Evolutionary conservation across 2,797 vertebrate genomes (phyloP), one percentile per base, ranked within the genome.

Genomic region (Dromococcyx pavoninus): DNA sequence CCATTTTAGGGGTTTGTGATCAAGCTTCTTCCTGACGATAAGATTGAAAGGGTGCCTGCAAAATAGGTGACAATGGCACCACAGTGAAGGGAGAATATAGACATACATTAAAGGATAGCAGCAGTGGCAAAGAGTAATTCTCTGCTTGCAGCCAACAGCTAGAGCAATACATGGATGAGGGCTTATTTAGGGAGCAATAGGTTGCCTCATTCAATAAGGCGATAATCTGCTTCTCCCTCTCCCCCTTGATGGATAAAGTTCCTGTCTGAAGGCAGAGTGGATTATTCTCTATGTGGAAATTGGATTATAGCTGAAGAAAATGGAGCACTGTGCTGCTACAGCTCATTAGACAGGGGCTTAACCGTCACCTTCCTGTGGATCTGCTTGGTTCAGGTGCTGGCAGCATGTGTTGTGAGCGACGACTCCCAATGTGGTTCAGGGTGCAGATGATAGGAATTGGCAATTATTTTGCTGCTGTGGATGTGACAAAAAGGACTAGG

Each of bases 251-350:
- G 85, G 72, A 89, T 83, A 71, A 89, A 80, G 58, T 93, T 77
- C 64, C 79, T 85, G 41, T 82, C 57, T 88, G 89, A 95, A 94
- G 46, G 65, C 4, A 2, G 80, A 95, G 58, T 91, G 82, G 95
- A 93, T 95, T 93, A 93, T 94, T 92, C 78, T 50, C 4, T 41
- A 48, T 62, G 92, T 91, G 85, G 85, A 91, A 96, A 95, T 89
- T 92, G 93, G 92, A 95, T 96, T 97, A 95, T 28, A 35, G 54
- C 28, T 78, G 71, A 85, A 81, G 67, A 91, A 95, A 94, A 90
- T 66, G 70, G 88, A 95, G 46, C 60, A 51, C 43, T 88, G 58
- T 91, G 90, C n/a, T 87, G 44, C 65, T 94, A 89, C 2, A 15
- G 37, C 46, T 94, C 62, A 69, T 92, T 88, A 92, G 39, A 53